Base-by-base conservation (phyloP, 2,888 invertebrate genomes). In the Spodoptera exigua region DNA sequence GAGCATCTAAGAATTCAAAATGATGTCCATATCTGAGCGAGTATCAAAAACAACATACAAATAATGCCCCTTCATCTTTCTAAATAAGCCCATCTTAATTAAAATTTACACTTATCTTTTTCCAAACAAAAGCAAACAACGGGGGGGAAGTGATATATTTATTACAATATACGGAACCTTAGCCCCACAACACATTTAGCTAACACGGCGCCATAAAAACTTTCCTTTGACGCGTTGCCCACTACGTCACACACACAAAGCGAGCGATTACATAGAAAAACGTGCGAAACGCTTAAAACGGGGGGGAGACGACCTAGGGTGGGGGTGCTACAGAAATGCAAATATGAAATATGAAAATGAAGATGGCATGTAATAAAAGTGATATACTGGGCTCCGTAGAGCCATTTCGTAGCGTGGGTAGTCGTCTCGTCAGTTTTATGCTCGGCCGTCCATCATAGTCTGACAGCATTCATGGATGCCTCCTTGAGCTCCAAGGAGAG, bases 331-430 rank as follows among this genome's bases (percentile, higher is more conserved):
- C 89, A 89, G 89, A 92, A 95, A 95, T 94, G 94, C 94, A 94
- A 94, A 94, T 94, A 94, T 94, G 94, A 94, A 94, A 95, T 95
- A 95, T 95, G 95, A 95, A 95, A 95, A 95, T 95, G 95, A 95
- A 95, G 95, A 95, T 95, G 95, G 95, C 93, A 96, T 95, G 96
- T 96, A 96, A 96, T 96, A 96, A 96, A 96, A 96, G 95, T 96
- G 96, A 96, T 96, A 96, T 96, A 96, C 95, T 95, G 95, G 95
- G 95, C 96, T 96, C 96, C 95, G 95, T 95, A 95, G 96, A 95
- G 96, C 96, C 96, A 96, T 96, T 96, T 95, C 95, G 95, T 94
- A 94, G 95, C 95, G 95, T 95, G 95, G 95, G 95, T 86, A 84
- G 95, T 95, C 95, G 95, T 95, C 95, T 96, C 96, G 96, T 96